Percentiles rank a stretch among this genome's conserved stretches.
These are phyloP conservation scores for Ceyx cyanopectus DNA, from an alignment of 2,113 vertebrate species.

Conservation along the genomic window DNA sequence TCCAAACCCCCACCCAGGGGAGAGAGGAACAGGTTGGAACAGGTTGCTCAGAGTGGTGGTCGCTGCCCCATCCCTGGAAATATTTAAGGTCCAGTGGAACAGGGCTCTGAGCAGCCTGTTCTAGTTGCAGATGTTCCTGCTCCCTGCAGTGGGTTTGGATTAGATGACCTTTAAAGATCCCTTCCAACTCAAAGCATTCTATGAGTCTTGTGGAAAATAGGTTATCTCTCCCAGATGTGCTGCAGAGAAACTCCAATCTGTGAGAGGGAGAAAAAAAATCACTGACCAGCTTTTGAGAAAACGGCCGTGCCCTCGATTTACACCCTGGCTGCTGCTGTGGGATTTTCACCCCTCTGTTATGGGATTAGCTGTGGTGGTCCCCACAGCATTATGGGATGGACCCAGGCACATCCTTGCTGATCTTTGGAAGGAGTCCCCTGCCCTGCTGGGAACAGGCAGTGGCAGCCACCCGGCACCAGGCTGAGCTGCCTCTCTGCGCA, in stretches of 20 bases:
- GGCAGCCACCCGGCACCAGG: background rate
- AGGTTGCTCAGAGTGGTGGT: background rate
- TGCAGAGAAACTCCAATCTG: background rate
- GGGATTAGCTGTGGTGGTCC: background rate
- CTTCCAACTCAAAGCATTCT: background rate
- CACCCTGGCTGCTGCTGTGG: background rate
- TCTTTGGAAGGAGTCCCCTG: background rate
- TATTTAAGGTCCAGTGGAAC: background rate
- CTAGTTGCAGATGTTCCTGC: background rate
- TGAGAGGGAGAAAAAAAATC: background rate
- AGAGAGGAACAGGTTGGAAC: background rate
- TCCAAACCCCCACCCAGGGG: fast-evolving
- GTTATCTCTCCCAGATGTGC: background rate
- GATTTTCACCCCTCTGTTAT: background rate
- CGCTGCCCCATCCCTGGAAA: background rate
- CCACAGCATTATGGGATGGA: fast-evolving
- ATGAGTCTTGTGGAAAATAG: background rate
- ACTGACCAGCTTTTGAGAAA: background rate
- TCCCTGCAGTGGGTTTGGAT: background rate
- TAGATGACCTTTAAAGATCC: background rate
- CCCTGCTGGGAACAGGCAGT: background rate
- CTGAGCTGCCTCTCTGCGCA: background rate
- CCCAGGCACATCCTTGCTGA: background rate
- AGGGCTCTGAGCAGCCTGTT: background rate
- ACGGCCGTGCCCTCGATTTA: background rate